Conservation (phyloP, 2,797 vertebrate species). For the Sarcoramphus papa region DNA sequence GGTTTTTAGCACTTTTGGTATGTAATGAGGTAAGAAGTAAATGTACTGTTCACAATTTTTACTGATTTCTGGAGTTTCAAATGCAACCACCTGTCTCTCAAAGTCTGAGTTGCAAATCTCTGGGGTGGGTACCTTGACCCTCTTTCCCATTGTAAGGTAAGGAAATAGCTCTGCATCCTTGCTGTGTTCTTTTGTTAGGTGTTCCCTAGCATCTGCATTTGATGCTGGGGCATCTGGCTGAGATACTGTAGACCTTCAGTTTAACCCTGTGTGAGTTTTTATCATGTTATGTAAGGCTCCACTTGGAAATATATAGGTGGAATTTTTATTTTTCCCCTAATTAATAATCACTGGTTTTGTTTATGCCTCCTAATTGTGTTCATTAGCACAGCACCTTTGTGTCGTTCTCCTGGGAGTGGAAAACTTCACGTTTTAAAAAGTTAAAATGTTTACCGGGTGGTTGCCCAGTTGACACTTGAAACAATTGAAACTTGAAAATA, state of each 20-base stretch:
- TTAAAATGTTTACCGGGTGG: not conserved
- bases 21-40: not conserved
- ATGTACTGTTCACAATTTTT: not conserved
- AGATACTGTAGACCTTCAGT: not conserved
- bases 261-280: not conserved
- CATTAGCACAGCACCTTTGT: not conserved
- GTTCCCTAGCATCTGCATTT: not conserved
- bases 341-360: not conserved
- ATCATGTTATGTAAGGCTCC: not conserved
- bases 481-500: not conserved
- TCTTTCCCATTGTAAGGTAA: not conserved
- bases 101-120: not conserved
- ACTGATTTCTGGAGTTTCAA: not conserved
- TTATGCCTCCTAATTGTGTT: not conserved
- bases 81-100: not conserved
- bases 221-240: not conserved
- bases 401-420: not conserved
- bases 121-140: not conserved
- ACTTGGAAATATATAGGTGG: too few relatives aligned
- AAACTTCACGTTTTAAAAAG: not conserved
- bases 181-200: not conserved
- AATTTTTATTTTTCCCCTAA: not conserved
- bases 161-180: not conserved
- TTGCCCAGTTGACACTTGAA: not conserved
- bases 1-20: not conserved